phyloP scores from a whole-genome alignment of 2,888 invertebrate genomes.

The Drosophila pseudotalamancana region DNA sequence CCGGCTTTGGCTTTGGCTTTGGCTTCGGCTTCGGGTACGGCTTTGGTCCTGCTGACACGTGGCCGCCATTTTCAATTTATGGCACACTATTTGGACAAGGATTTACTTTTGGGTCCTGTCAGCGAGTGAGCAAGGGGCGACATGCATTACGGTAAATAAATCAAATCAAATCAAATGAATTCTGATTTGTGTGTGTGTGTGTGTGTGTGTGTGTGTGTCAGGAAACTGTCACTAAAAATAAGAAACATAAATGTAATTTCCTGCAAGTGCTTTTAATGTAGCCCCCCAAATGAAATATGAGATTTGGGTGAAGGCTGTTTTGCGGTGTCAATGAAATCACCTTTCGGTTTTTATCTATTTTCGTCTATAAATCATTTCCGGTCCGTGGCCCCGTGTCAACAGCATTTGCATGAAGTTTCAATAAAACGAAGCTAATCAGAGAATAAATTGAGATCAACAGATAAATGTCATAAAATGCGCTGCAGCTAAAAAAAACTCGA shows the following conservation, averaged over 20 bases:
- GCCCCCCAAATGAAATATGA: conserved; percentile 15
- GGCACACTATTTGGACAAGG: conserved; percentile 50
- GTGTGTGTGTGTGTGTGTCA: conserved; percentile 19
- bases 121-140: neutral
- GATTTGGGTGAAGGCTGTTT: neutral
- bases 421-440: neutral
- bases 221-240: conserved; percentile 63
- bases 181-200: conserved; percentile 26
- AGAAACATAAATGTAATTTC: conserved; percentile 60
- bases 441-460: neutral
- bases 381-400: conserved; percentile 8
- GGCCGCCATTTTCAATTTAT: conserved; percentile 66
- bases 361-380: conserved; percentile 35
- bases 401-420: conserved; percentile 4
- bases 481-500: no score
- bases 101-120: conserved; percentile 34
- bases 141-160: conserved; percentile 57
- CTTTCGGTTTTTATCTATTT: conserved; percentile 15
- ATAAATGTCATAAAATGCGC: neutral
- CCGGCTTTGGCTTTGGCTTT: conserved; percentile 3
- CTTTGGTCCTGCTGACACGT: conserved; percentile 36
- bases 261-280: conserved; percentile 31
- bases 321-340: conserved; percentile 1
- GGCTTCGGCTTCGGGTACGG: conserved; percentile 11
- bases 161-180: conserved; percentile 62